Base-by-base conservation (phyloP, 2,797 vertebrate species). In the Nothura maculosa region DNA sequence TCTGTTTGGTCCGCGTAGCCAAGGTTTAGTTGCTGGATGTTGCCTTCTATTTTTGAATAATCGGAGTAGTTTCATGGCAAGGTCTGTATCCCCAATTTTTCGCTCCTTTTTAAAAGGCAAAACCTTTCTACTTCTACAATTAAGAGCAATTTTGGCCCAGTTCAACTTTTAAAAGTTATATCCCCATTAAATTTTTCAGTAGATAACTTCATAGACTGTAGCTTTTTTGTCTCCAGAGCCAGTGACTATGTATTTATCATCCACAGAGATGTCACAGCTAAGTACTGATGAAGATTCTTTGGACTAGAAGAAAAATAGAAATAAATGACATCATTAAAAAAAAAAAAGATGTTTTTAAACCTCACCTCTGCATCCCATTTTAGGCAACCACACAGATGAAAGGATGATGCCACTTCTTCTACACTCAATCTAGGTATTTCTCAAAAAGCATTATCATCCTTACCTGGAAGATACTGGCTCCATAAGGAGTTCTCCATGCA, bases 131-230 rank as follows among this genome's bases (percentile, higher is more conserved):
- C 93, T 95, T 97, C 97, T 98, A 97, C 86, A 97, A 91, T 97
- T 97, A 94, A 95, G 93, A 96, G 97, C 92, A 96, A 94, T 97
- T 98, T 98, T 98, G 97, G 97, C 97, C 97, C 97, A 97, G 97
- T 98, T 97, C 95, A 97, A 97, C 94, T 97, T 94, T 68, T 94
- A 81, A 87, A 96, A 57, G 87, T 95, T 97, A 97, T 78, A 96
- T 96, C 82, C 93, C 91, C 94, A 94, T 96, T 85, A 90, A 62
- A 87, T 95, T 96, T 95, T 97, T 98, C 98, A 98, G 98, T 98
- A 98, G 98, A 98, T 98, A 90, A 98, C 98, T 98, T 98, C 98
- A 94, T 98, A 98, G 93, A 98, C 98, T 78, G 98, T 98, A 81
- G 98, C 98, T 83, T 98, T 98, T 97, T 98, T 98, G 97, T 98